Evolutionary conservation across 2,797 vertebrate species (phyloP).

Genomic region (Poecile montanus): DNA sequence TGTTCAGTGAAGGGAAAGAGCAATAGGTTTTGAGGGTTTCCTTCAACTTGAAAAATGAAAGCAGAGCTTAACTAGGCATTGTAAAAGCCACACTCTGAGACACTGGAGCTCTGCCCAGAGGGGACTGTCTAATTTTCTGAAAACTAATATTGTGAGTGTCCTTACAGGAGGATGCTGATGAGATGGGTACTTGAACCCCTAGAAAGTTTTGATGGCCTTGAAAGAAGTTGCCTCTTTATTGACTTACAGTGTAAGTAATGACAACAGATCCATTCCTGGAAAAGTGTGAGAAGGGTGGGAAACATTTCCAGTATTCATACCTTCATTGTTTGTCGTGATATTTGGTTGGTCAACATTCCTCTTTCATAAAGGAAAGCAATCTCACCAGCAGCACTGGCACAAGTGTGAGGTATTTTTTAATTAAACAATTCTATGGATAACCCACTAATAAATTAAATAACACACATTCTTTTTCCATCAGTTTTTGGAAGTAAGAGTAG

Average conservation of each 20-base stretch:
- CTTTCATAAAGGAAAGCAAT: not conserved
- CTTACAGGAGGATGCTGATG: slow-evolving; percentile 77
- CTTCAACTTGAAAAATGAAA: not conserved
- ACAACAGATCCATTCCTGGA: not conserved
- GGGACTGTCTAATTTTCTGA: not conserved
- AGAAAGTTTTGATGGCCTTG: slow-evolving; percentile 78
- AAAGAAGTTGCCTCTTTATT: slow-evolving; percentile 77
- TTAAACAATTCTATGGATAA: not conserved
- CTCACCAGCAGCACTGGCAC: not conserved
- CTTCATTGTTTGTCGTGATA: not conserved
- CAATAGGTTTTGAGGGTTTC: not conserved
- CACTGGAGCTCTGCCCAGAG: not conserved
- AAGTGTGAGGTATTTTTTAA: not conserved
- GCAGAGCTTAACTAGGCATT: not conserved
- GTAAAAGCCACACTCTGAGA: not conserved
- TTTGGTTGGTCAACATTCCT: not conserved
- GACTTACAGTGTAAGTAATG: slow-evolving; percentile 71
- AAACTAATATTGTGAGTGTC: not conserved
- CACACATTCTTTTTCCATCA: not conserved
- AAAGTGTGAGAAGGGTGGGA: not conserved
- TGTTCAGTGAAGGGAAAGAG: not conserved
- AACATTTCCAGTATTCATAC: not conserved
- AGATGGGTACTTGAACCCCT: slow-evolving; percentile 78
- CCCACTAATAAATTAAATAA: not conserved
- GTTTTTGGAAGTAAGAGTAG: not conserved